A percentile compares a stretch with the other conserved stretches of the same genome.
These are phyloP conservation scores for Neoitamus cyanurus DNA, from an alignment of 2,888 invertebrate genomes.

Conservation along the genomic window DNA sequence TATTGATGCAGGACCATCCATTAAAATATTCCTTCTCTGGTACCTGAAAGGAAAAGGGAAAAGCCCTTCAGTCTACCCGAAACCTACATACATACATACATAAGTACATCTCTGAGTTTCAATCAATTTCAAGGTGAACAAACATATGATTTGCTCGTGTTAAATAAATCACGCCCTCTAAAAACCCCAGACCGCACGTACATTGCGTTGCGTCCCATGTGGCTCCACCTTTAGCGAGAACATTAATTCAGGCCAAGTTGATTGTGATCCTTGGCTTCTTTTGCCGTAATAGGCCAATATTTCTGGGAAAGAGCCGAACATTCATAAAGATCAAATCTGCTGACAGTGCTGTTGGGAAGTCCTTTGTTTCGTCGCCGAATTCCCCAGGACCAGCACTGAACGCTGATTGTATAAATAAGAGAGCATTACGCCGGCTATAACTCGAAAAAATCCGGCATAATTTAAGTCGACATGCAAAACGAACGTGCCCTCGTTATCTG, in stretches of 20 bases:
- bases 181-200: not conserved
- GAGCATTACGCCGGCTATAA: constrained; percentile 1
- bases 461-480: constrained; percentile 12
- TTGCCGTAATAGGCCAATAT: not conserved
- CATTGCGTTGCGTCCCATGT: not conserved
- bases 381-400: not conserved
- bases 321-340: constrained; percentile 5
- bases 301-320: not conserved
- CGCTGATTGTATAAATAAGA: constrained; percentile 11
- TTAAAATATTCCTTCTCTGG: too few relatives aligned
- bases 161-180: not conserved
- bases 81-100: too few relatives aligned
- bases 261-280: not conserved
- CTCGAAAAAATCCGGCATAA: constrained; percentile 19
- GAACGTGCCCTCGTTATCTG: constrained; percentile 7
- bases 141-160: not conserved
- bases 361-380: not conserved
- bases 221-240: not conserved
- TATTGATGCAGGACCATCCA: too few relatives aligned
- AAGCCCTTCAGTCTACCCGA: not conserved
- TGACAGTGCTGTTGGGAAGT: not conserved
- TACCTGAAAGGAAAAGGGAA: too few relatives aligned
- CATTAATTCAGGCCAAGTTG: not conserved
- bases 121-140: not conserved
- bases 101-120: not conserved